A percentile compares a stretch with the other conserved stretches of the same genome.
Conservation (phyloP, 2,113 vertebrate species). For the Physeter macrocephalus region DNA sequence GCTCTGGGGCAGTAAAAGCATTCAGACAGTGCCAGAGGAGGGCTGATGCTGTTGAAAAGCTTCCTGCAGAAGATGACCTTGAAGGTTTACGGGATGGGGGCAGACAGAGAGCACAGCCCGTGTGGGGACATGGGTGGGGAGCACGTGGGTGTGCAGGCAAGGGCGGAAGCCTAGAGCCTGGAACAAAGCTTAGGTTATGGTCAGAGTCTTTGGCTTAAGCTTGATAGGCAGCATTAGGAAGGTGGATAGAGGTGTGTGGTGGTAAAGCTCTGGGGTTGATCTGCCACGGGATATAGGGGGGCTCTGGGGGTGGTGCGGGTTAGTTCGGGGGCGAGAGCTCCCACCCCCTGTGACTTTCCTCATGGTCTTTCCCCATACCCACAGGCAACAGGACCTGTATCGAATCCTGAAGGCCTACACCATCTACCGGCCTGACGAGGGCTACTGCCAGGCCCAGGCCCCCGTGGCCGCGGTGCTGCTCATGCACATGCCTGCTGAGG, state of each 20-base stretch:
- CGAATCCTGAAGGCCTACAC: conserved; percentile 94
- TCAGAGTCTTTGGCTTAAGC: not conserved
- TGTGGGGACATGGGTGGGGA: not conserved
- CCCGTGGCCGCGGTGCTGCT: conserved; percentile 91
- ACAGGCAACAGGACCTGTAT: conserved; percentile 91
- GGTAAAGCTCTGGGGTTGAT: not conserved
- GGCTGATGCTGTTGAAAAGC: not conserved
- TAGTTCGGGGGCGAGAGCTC: not conserved
- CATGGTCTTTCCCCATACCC: not conserved
- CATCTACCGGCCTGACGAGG: conserved; percentile 89
- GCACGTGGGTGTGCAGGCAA: not conserved
- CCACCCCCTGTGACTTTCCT: not conserved
- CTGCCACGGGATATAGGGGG: not conserved
- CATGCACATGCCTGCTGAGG: conserved; percentile 96
- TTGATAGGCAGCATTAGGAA: not conserved
- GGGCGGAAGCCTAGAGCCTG: not conserved
- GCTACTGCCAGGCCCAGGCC: conserved; percentile 94
- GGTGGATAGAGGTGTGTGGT: not conserved
- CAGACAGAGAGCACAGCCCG: not conserved
- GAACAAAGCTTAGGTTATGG: not conserved
- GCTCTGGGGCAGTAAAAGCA: not conserved
- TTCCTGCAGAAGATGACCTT: conserved; percentile 15
- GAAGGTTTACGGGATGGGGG: not conserved
- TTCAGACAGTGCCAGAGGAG: not conserved
- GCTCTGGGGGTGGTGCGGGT: not conserved